Evolutionary conservation across 2,888 invertebrate species (phyloP), one percentile per base, ranked within the genome.

Genomic region (Pterobdella sp.): DNA sequence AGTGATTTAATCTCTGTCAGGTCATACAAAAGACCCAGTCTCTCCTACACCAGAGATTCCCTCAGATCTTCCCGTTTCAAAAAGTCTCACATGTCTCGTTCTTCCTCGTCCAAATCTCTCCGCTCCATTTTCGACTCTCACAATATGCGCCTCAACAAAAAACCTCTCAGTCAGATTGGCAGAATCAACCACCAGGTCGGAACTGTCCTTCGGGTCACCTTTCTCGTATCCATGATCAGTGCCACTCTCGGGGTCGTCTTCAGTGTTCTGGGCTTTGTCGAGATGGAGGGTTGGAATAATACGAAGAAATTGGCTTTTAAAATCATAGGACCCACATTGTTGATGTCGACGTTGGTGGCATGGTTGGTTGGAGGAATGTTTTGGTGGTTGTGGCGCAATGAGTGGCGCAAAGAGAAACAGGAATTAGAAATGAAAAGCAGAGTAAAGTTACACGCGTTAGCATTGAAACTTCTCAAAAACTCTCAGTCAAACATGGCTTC

Each of bases 401-500:
- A 78, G 74, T 74, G 76, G 76, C 73, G 73, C 64, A 73, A 76
- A 1, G 76, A 77, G 74, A 76, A 77, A 75, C 77, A 76, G 42
- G 77, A 76, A 29, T 72, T 78, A 29, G 77, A 78, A 72, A 68
- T 77, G 72, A 52, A 77, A 36, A 77, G 76, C 69, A 70, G 77
- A 18, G 78, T 78, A 14, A 77, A 78, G 66, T 76, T 78, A 29
- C 77, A 77, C 75, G 77, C 77, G 71, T 75, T 77, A 18, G 77
- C 77, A 49, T 75, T 77, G 76, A 77, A 77, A 35, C 75, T 77
- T 37, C 75, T 77, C 64, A 76, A 77, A 72, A 74, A 73, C 42
- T 77, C 78, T 22, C 35, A 68, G 0, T 60, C 71, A 34, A 76
- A 77, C 68, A 72, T 77, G 26, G 35, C 34, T 18, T 71, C 71